Conservation (phyloP, 23 tunicate genomes). For the Halocynthia roretzi region DNA sequence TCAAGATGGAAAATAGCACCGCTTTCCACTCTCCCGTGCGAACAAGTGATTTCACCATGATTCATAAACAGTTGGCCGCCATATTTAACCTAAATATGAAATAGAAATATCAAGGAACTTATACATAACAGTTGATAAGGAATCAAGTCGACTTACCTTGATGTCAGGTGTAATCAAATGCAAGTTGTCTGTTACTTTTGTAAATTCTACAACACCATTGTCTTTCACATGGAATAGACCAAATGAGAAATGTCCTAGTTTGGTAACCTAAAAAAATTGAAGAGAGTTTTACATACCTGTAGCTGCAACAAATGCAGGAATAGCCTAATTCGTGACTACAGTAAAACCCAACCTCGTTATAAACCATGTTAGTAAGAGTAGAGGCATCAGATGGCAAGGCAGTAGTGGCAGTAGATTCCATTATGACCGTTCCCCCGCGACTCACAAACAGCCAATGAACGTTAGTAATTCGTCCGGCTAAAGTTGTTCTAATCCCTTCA, state of each 20-base stretch:
- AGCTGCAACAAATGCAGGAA: too few species aligned
- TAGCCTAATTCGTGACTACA: too few species aligned
- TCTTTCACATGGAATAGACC: slow-evolving; percentile 23
- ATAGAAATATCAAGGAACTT: not conserved
- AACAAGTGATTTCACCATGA: slow-evolving; percentile 17
- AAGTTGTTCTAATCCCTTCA: slow-evolving; percentile 19
- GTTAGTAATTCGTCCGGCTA: slow-evolving; percentile 18
- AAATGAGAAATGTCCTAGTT: slow-evolving; percentile 25
- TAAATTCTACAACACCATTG: slow-evolving; percentile 21
- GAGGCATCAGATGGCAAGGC: slow-evolving; percentile 17
- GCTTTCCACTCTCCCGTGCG: slow-evolving; percentile 13
- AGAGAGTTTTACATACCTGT: too few species aligned
- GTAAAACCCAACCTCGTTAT: not conserved
- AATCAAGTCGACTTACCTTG: not conserved
- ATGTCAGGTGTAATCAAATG: slow-evolving; percentile 7
- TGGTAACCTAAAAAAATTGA: slow-evolving; percentile 1
- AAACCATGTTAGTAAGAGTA: slow-evolving; percentile 4
- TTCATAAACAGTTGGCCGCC: slow-evolving; percentile 12
- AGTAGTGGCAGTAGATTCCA: slow-evolving; percentile 13
- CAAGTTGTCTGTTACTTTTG: slow-evolving; percentile 7
- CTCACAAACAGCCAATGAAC: slow-evolving; percentile 15
- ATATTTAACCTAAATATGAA: slow-evolving; percentile 9
- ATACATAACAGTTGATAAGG: too few species aligned
- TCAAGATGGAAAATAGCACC: slow-evolving; percentile 23
- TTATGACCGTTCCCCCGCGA: slow-evolving; percentile 13